Base-by-base conservation (phyloP, 92 coral and sea anemone species). In the Virgularia gustaviana region DNA sequence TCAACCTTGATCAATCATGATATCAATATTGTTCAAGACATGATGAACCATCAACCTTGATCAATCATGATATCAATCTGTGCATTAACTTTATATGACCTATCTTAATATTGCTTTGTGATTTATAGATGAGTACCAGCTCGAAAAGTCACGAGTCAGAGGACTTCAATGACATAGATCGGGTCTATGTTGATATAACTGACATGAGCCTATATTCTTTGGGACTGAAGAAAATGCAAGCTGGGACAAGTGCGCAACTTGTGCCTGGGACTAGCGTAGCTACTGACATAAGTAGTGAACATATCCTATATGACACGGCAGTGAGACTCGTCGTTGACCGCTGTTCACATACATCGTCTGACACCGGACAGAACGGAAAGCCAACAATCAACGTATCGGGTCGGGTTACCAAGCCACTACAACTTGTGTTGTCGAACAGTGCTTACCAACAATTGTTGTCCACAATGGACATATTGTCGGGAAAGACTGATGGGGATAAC, bases 141-240 rank as follows among this genome's bases (percentile, higher is more conserved):
- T n/a, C n/a, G 45, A 85, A 89, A 62, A 42, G 53, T 5, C 32
- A 78, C 24, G 88, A 84, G 53, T 84, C 60, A 31, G 60, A 56
- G 10, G 73, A 70, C 51, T 85, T 75, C 16, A 79, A 81, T 2
- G 98, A 92, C 70, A 70, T 87, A 34, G 98, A 92, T 57, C 81
- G 96, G 7, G 87, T 92, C 33, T 86, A 81, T 45, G 83, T 84
- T 8, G 98, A 92, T 51, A 89, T 92, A 30, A 79, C 85, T 38
- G 98, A 89, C 56, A 89, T 92, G 91, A 92, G 98, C 61, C 58
- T 89, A 78, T 84, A 76, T 81, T 92, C 88, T 12, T 36, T 87
- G 41, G 79, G 90, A 25, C 32, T 80, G 7, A 72, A 83, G 1
- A 49, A 68, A 6, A 36, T 76, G 12, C 71, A 77, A 24, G 63